These are phyloP conservation scores for Holcopasites calliopsidis DNA, from an alignment of 1,140 invertebrate species.

Conservation along the genomic window DNA sequence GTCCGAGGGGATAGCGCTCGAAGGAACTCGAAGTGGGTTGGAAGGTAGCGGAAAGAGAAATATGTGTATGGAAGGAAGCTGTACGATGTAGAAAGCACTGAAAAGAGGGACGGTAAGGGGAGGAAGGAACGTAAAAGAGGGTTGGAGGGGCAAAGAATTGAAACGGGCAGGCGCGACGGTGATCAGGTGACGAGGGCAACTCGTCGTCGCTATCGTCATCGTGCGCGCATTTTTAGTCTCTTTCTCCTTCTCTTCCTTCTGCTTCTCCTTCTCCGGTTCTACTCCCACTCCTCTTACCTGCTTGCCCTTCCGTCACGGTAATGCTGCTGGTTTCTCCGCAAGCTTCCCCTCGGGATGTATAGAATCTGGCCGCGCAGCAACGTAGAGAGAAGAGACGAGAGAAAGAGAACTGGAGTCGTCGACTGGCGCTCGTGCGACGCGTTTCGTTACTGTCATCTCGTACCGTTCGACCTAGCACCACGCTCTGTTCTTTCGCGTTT, in stretches of 20 bases:
- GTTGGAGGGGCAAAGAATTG: not conserved
- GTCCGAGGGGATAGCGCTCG: not conserved
- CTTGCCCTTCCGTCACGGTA: too few relatives aligned
- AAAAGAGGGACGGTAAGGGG: not conserved
- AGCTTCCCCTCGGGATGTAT: not conserved
- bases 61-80: too few relatives aligned
- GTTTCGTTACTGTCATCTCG: slow-evolving; percentile 12
- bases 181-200: slow-evolving; percentile 56
- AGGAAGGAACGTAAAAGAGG: not conserved
- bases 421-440: slow-evolving; percentile 34
- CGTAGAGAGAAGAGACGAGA: slow-evolving; percentile 4
- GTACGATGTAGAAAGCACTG: not conserved
- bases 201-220: not conserved
- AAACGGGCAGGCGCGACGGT: slow-evolving; percentile 4
- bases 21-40: not conserved
- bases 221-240: slow-evolving; percentile 41
- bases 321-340: not conserved
- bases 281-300: too few relatives aligned
- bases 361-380: not conserved
- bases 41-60: too few relatives aligned
- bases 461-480: not conserved
- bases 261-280: not conserved
- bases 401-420: slow-evolving; percentile 45
- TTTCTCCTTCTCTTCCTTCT: not conserved
- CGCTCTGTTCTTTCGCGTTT: not conserved